A percentile compares a stretch with the other conserved stretches of the same genome.
Conservation (phyloP, 2,113 vertebrate species). For the Aythya baeri region DNA sequence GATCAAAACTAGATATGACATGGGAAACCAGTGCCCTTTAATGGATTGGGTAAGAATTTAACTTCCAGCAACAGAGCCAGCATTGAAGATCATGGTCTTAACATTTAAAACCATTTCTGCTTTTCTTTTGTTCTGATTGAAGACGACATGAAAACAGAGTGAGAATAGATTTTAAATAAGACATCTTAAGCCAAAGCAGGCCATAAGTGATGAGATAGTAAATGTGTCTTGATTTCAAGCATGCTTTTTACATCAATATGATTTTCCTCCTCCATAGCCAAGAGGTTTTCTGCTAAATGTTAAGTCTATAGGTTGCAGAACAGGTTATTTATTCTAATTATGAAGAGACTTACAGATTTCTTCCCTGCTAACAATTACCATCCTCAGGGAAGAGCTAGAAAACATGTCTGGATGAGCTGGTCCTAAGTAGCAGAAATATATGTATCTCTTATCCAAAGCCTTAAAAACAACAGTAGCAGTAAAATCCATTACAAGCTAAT, state of each 20-base stretch:
- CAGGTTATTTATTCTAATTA: background rate
- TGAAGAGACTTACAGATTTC: background rate
- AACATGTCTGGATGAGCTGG: background rate
- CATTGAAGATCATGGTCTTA: conserved; percentile 14
- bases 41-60: conserved; percentile 35
- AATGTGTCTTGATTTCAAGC: background rate
- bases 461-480: background rate
- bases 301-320: background rate
- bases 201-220: background rate
- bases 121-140: conserved; percentile 28
- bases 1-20: conserved; percentile 62
- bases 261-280: background rate
- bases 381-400: background rate
- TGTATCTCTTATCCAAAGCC: background rate
- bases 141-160: background rate
- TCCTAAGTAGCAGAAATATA: background rate
- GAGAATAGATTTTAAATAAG: background rate
- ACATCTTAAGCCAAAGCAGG: background rate
- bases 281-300: background rate
- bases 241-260: background rate
- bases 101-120: conserved; percentile 7
- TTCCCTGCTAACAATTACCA: background rate
- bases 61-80: background rate
- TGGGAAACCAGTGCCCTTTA: conserved; percentile 52
- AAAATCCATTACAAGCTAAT: background rate